These are phyloP conservation scores for Ooceraea biroi DNA, from an alignment of 1,140 invertebrate species.

Conservation along the genomic window DNA sequence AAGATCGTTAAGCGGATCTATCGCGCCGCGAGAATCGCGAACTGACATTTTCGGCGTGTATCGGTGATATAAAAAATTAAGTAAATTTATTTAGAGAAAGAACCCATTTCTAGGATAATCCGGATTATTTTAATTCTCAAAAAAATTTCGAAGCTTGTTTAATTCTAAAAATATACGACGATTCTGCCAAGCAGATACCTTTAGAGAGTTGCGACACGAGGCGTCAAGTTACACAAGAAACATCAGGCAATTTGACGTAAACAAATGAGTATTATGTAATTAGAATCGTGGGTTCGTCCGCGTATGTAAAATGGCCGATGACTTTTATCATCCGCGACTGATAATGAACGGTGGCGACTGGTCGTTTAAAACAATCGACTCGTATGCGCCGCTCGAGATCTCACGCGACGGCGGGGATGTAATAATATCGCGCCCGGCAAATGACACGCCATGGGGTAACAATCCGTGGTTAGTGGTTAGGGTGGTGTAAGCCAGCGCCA, in stretches of 20 bases:
- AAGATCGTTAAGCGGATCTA: background rate
- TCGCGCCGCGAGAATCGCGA: background rate
- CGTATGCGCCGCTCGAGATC: conserved; percentile 72
- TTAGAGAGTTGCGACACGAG: no score
- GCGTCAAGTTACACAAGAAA: background rate
- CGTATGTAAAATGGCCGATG: background rate
- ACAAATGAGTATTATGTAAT: background rate
- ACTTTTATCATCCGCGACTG: conserved; percentile 27
- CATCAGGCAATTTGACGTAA: background rate
- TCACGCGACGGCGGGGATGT: conserved; percentile 78
- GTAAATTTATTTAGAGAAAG: no score
- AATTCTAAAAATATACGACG: no score
- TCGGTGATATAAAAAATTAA: no score
- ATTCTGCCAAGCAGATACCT: no score
- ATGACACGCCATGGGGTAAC: conserved; percentile 85
- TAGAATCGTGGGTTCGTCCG: background rate
- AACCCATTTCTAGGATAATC: no score
- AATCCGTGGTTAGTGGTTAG: conserved; percentile 83
- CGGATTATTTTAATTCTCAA: no score
- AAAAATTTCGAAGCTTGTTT: no score
- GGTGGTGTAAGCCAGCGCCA: conserved; percentile 64
- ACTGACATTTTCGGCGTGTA: background rate
- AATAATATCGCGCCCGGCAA: conserved; percentile 81
- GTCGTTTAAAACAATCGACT: conserved; percentile 85
- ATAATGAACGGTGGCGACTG: conserved; percentile 69